Conservation (phyloP, 2,797 vertebrate species). For the Liparis tanakae region DNA sequence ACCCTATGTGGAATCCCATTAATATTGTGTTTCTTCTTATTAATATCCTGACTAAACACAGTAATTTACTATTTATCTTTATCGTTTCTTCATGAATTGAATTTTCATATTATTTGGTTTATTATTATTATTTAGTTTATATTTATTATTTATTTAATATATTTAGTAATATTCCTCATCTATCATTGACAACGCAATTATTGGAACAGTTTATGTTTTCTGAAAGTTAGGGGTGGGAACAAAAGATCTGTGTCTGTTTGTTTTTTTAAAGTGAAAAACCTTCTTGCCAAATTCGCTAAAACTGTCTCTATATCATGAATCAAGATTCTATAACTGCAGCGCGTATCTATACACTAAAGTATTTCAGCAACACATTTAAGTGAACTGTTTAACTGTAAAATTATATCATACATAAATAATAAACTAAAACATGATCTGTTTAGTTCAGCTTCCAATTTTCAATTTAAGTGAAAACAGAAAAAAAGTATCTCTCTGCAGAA, state of each 20-base stretch:
- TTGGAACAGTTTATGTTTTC: neutral
- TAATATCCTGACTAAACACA: neutral
- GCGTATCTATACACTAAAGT: neutral
- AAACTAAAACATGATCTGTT: neutral
- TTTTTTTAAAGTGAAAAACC: too few relatives aligned
- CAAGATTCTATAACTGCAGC: neutral
- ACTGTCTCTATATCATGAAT: neutral
- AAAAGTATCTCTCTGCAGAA: neutral
- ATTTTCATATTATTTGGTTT: too few relatives aligned
- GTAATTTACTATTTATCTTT: slow-evolving; percentile 3
- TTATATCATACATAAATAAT: neutral
- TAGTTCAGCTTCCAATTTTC: slow-evolving; percentile 3
- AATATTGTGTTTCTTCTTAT: slow-evolving; percentile 15
- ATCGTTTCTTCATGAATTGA: neutral
- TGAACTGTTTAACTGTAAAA: neutral
- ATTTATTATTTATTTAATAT: too few relatives aligned
- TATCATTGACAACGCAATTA: neutral
- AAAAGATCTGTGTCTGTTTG: neutral
- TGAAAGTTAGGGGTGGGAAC: neutral
- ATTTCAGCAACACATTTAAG: neutral
- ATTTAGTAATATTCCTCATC: too few relatives aligned
- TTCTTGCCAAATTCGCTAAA: too few relatives aligned
- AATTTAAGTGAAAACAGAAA: neutral
- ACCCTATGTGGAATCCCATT: slow-evolving; percentile 25
- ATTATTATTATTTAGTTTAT: too few relatives aligned